A percentile compares a stretch with the other conserved stretches of the same genome.
These are phyloP conservation scores for Paramormyrops hopkinsi DNA, from an alignment of 2,797 vertebrate genomes.

Conservation along the genomic window DNA sequence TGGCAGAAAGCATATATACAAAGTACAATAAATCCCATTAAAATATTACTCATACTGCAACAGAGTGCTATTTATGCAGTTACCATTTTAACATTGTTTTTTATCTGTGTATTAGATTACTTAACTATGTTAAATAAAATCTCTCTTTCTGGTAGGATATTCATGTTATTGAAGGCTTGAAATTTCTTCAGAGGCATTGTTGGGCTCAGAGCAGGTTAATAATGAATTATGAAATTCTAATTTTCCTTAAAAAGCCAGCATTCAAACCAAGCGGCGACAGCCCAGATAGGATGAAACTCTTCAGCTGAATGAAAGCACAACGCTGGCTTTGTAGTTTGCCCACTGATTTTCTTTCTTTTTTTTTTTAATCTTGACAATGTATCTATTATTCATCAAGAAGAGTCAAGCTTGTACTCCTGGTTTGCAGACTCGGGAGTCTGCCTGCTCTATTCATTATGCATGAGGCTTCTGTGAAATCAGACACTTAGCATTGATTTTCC, in stretches of 20 bases:
- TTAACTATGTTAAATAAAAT: not conserved
- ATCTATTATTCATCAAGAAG: conserved; percentile 48
- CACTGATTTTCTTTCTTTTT: conserved; percentile 33
- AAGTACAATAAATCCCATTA: not conserved
- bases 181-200: not conserved
- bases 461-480: conserved; percentile 35
- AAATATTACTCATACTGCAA: not conserved
- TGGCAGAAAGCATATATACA: not conserved
- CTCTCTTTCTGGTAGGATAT: not conserved
- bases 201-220: conserved; percentile 21
- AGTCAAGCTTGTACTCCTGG: conserved; percentile 38
- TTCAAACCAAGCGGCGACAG: conserved; percentile 15
- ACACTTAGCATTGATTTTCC: conserved; percentile 32
- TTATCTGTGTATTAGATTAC: conserved; percentile 3
- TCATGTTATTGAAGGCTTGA: not conserved
- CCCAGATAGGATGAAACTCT: conserved; percentile 3
- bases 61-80: not conserved
- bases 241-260: conserved; percentile 13
- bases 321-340: conserved; percentile 32
- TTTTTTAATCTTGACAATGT: conserved; percentile 40
- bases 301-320: conserved; percentile 25
- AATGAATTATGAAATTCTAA: conserved; percentile 19
- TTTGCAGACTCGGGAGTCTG: conserved; percentile 32
- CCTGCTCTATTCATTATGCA: conserved; percentile 35
- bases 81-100: not conserved